These are phyloP conservation scores for Panthera leo DNA, from an alignment of 2,113 vertebrate species.

Conservation along the genomic window DNA sequence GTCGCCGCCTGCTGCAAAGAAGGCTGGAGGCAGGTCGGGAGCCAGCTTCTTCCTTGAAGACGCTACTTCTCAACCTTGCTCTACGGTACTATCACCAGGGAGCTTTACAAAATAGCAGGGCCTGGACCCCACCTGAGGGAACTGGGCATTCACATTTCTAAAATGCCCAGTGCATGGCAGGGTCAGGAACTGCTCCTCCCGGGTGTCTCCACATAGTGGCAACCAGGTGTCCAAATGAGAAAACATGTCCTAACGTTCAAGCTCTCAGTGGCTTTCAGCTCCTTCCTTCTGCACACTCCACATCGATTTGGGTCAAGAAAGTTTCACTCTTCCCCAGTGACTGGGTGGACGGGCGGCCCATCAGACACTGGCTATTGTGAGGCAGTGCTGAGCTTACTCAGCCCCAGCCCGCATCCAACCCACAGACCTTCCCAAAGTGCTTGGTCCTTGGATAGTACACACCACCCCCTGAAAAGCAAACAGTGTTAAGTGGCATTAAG, in stretches of 20 bases:
- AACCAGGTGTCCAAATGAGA: background rate
- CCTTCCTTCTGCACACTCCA: background rate
- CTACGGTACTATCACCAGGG: no score
- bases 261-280: background rate
- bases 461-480: background rate
- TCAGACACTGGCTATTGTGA: background rate
- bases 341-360: background rate
- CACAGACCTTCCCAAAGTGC: background rate
- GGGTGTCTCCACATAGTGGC: background rate
- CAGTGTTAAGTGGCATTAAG: conserved; percentile 8
- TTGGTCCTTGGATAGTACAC: background rate
- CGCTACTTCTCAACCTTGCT: background rate
- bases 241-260: background rate
- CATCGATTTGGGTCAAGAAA: background rate
- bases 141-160: background rate
- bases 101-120: background rate
- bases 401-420: background rate
- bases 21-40: background rate
- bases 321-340: background rate
- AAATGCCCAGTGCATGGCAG: background rate
- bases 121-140: background rate
- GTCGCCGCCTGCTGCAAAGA: background rate
- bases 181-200: background rate
- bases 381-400: background rate
- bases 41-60: background rate